phyloP scores from a whole-genome alignment of 2,113 vertebrate species.

The Pelobates fuscus region DNA sequence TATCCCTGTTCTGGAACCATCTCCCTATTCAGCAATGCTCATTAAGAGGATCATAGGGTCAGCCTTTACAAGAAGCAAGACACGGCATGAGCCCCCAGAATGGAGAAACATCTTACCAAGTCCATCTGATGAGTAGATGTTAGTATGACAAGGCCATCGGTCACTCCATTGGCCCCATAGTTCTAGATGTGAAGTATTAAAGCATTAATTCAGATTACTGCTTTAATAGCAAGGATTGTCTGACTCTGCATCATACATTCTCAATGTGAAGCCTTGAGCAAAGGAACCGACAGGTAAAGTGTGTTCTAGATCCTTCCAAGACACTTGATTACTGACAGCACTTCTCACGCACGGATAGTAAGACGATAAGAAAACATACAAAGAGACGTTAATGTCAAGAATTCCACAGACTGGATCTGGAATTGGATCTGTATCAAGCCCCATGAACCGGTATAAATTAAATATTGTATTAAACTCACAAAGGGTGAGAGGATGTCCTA shows the following conservation, averaged over 20 bases:
- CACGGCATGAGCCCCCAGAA: not conserved
- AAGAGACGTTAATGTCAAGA: too few relatives aligned
- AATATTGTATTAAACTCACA: too few relatives aligned
- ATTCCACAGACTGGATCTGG: too few relatives aligned
- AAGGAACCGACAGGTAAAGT: conserved; percentile 52
- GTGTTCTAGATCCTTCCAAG: too few relatives aligned
- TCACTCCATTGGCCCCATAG: conserved; percentile 74
- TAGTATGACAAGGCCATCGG: conserved; percentile 75
- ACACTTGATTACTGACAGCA: too few relatives aligned
- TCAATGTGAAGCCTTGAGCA: conserved; percentile 46
- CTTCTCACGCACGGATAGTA: too few relatives aligned
- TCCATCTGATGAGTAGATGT: conserved; percentile 88
- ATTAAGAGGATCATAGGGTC: not conserved
- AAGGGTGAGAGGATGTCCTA: too few relatives aligned
- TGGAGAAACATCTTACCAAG: conserved; percentile 72
- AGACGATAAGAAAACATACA: too few relatives aligned
- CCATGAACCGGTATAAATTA: too few relatives aligned
- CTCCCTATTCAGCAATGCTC: not conserved
- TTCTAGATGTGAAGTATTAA: conserved; percentile 78
- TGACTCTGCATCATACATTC: conserved; percentile 57
- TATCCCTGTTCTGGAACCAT: too few relatives aligned
- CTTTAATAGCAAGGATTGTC: conserved; percentile 2
- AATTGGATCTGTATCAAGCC: too few relatives aligned
- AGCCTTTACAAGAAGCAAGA: conserved; percentile 13
- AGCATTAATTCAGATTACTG: not conserved